These are phyloP conservation scores for Cavia aperea DNA, from an alignment of 2,113 vertebrate genomes.

Conservation along the genomic window DNA sequence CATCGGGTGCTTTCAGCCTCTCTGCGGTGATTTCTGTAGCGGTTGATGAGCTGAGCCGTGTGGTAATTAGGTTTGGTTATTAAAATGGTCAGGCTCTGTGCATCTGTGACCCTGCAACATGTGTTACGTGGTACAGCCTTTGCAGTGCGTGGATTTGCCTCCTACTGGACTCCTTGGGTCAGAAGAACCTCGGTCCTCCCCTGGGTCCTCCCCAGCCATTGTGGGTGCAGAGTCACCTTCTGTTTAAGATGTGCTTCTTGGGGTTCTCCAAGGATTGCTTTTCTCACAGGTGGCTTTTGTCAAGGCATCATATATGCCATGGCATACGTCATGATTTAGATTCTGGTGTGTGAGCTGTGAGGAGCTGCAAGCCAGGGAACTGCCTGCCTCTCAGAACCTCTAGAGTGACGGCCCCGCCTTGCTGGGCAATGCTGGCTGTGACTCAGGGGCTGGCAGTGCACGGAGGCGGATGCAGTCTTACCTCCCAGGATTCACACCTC, in stretches of 20 bases:
- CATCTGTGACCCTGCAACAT: background rate
- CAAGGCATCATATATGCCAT: background rate
- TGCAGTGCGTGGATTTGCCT: background rate
- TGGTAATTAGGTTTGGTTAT: background rate
- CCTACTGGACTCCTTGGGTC: background rate
- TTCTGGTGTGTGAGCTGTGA: background rate
- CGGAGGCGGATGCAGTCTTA: background rate
- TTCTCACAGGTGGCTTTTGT: background rate
- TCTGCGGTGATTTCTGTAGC: background rate
- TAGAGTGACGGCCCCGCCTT: background rate
- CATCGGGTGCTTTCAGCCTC: background rate
- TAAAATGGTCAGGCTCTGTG: background rate
- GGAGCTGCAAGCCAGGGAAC: background rate
- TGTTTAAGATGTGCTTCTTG: background rate
- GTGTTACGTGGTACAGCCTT: background rate
- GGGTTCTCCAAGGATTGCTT: background rate
- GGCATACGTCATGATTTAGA: background rate
- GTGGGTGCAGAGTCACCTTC: background rate
- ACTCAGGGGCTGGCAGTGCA: background rate
- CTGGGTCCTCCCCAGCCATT: background rate
- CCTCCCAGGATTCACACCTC: background rate
- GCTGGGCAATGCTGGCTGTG: background rate
- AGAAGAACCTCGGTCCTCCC: background rate
- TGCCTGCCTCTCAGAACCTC: background rate
- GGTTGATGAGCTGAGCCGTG: background rate